A percentile compares a stretch with the other conserved stretches of the same genome.
Evolutionary conservation across 1,140 invertebrate genomes (phyloP).

Genomic region (Drosophila punjabiensis): DNA sequence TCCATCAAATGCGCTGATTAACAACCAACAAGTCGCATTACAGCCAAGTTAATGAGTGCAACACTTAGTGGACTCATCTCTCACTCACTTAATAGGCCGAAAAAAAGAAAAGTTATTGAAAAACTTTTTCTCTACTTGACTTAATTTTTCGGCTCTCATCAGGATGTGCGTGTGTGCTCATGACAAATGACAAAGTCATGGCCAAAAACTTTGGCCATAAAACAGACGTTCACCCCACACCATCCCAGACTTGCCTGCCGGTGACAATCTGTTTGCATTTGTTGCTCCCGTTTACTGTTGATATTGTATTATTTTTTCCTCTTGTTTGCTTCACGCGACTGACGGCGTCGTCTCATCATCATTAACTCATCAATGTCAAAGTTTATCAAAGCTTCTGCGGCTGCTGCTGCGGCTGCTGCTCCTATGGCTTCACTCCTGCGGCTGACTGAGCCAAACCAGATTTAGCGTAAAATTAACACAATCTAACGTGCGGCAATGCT

Average conservation of each 20-base stretch:
- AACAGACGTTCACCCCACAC: conserved; percentile 20
- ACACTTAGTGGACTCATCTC: conserved; percentile 21
- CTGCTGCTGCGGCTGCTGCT: conserved; percentile 41
- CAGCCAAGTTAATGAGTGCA: conserved; percentile 27
- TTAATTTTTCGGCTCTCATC: conserved; percentile 58
- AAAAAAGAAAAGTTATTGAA: conserved; percentile 56
- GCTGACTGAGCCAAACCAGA: conserved; percentile 63
- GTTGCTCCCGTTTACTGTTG: conserved; percentile 12
- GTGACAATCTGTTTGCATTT: conserved; percentile 64
- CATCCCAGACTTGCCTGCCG: background rate
- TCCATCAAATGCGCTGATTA: conserved; percentile 20
- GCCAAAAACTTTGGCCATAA: conserved; percentile 68
- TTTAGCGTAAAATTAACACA: conserved; percentile 83
- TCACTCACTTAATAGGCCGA: conserved; percentile 44
- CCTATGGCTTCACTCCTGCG: conserved; percentile 15
- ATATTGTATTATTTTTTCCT: conserved; percentile 31
- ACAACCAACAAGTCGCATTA: background rate
- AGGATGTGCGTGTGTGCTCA: conserved; percentile 21
- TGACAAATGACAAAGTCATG: conserved; percentile 71
- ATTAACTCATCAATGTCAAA: conserved; percentile 83
- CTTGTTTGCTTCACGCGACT: conserved; percentile 17
- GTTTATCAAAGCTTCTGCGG: conserved; percentile 74
- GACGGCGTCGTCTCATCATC: conserved; percentile 64
- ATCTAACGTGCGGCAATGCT: conserved; percentile 61
- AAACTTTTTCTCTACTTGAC: conserved; percentile 54